Evolutionary conservation across 2,797 vertebrate species (phyloP), one percentile per base, ranked within the genome.

Genomic region (Sarcophilus harrisii): DNA sequence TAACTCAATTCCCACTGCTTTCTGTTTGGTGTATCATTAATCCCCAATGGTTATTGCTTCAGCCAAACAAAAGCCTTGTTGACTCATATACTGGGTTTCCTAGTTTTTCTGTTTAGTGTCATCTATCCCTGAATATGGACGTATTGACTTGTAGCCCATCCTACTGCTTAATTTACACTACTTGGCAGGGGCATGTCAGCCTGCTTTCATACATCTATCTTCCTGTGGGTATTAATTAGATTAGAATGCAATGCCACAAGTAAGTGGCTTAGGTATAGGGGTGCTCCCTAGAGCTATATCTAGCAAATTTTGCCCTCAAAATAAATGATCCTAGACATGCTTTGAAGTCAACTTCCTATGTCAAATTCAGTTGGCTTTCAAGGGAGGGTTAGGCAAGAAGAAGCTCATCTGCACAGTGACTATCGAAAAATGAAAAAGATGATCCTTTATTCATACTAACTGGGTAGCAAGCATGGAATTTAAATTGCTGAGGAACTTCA

Each of bases 1-100:
- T 93, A 57, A 91, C 92, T 92, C 94, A 94, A 57, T 0, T 13
- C 49, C 90, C 14, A 94, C 92, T 90, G 89, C 97, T 96, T 91
- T 93, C 89, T 93, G 90, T 91, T 95, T 94, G 90, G 92, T 92
- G 94, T 66, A 90, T 62, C 28, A 0, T 91, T 57, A 93, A 90
- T 62, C 73, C 38, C 9, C 73, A 27, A 49, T 28, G 38, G 32
- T 38, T 27, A 87, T 1, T 28, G 38, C 8, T 49, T 87, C 24
- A 27, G 38, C 10, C 73, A 49, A 87, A 27, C 73, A 87, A 87
- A 87, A 10, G 10, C 73, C 24, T 87, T 49, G 13, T 87, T 87
- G 38, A 87, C 9, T 87, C 66, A 81, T 45, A 12, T 87, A 27
- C 24, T 27, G 10, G 38, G 38, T 87, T 87, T 87, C 38, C n/a